These are phyloP conservation scores for Pycnonotus jocosus DNA, from an alignment of 2,113 vertebrate genomes.

Conservation along the genomic window DNA sequence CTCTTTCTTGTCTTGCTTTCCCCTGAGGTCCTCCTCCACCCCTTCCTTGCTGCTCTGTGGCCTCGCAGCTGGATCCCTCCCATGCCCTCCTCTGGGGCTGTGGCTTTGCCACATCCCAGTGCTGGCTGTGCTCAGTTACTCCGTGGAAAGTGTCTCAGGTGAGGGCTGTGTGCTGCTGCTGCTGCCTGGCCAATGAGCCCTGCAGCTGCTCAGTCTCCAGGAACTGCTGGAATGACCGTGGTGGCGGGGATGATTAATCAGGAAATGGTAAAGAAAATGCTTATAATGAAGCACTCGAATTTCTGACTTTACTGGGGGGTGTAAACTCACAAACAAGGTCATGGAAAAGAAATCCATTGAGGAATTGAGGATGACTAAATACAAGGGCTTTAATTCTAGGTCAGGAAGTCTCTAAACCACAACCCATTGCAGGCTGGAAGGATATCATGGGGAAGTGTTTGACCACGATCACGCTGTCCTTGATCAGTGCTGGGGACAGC, in stretches of 20 bases:
- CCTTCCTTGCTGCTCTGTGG: background rate
- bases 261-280: conserved; percentile 49
- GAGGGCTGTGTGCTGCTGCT: background rate
- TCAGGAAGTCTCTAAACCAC: background rate
- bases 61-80: background rate
- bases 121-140: background rate
- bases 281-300: background rate
- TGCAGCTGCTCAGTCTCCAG: background rate
- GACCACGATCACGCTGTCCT: background rate
- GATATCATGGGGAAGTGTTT: background rate
- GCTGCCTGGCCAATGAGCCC: conserved; percentile 16
- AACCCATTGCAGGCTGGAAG: background rate
- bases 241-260: conserved; percentile 11
- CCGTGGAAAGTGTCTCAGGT: fast-evolving
- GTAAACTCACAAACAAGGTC: conserved; percentile 11
- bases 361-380: background rate
- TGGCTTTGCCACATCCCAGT: background rate
- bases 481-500: background rate
- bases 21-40: background rate
- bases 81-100: background rate
- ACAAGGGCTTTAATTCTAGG: background rate
- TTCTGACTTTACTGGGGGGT: background rate
- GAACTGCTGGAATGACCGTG: background rate
- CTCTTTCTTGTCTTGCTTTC: background rate
- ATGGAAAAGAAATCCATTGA: background rate